A percentile compares a stretch with the other conserved stretches of the same genome.
Conservation (phyloP, 2,888 invertebrate genomes). For the Catotricha subobsoleta region DNA sequence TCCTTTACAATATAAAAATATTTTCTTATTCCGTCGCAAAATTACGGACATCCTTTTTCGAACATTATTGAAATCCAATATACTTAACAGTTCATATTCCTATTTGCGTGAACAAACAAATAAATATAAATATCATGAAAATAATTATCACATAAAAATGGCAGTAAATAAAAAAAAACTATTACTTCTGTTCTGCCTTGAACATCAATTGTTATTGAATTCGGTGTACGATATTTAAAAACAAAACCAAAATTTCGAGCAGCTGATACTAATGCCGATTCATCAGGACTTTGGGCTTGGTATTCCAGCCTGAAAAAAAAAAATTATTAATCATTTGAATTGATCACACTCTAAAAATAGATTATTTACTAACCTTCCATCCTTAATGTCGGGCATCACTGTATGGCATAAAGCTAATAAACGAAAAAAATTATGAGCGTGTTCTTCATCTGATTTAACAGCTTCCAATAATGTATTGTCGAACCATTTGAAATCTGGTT, state of each 20-base stretch:
- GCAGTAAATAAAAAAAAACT: too few species aligned
- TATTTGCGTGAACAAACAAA: too few species aligned
- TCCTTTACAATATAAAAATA: conserved; percentile 90
- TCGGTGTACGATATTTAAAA: conserved; percentile 81
- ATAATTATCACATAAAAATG: too few species aligned
- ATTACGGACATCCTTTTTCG: conserved; percentile 98
- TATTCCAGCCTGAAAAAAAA: conserved; percentile 22
- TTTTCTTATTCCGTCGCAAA: conserved; percentile 59
- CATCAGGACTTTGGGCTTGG: conserved; percentile 95
- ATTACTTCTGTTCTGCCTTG: conserved; percentile 57
- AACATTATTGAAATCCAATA: conserved; percentile 98
- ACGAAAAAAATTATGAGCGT: conserved; percentile 76
- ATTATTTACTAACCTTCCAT: conserved; percentile 39
- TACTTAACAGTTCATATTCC: conserved; percentile 90
- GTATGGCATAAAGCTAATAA: conserved; percentile 93
- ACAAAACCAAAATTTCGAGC: conserved; percentile 98
- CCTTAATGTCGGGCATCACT: conserved; percentile 90
- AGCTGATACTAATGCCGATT: conserved; percentile 90
- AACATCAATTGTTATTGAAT: conserved; percentile 82
- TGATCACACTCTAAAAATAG: background rate
- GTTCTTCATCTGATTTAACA: conserved; percentile 51
- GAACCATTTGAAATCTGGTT: conserved; percentile 86
- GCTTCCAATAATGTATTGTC: conserved; percentile 72
- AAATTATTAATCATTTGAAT: conserved; percentile 2
- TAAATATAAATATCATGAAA: too few species aligned